phyloP scores from a whole-genome alignment of 2,113 vertebrate genomes.

The Albula goreensis region DNA sequence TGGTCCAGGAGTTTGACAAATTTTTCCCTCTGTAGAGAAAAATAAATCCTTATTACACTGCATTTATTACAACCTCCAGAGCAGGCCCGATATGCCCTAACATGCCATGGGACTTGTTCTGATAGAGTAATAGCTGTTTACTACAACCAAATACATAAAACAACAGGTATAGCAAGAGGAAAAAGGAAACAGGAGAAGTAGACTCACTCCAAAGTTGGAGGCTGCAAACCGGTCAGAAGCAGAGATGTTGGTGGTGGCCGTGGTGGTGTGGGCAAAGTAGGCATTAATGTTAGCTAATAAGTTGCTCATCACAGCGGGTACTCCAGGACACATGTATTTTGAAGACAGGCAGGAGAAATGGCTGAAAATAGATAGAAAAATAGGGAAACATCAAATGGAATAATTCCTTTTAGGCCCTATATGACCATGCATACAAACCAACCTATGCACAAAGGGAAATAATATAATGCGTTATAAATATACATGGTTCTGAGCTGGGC shows the following conservation, averaged over 20 bases:
- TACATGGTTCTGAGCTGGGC: background rate
- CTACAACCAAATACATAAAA: background rate
- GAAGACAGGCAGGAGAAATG: conserved; percentile 97
- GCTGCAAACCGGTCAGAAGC: conserved; percentile 95
- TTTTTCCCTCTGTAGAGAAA: conserved; percentile 87
- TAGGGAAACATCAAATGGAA: background rate
- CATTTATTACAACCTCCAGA: background rate
- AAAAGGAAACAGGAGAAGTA: no score
- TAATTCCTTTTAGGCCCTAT: background rate
- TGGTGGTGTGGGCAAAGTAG: conserved; percentile 94
- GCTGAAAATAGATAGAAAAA: conserved; percentile 63
- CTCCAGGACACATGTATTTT: conserved; percentile 96
- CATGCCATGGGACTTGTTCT: no score
- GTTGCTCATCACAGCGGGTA: conserved; percentile 96
- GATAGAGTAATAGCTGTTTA: no score
- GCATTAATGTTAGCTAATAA: conserved; percentile 96
- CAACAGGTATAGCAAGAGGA: background rate
- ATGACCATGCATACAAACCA: background rate
- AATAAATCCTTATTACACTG: conserved; percentile 9
- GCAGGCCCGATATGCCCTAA: background rate
- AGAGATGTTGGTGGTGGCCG: conserved; percentile 90
- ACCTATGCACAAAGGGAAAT: background rate
- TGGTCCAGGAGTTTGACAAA: conserved; percentile 98
- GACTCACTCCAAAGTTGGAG: conserved; percentile 94
- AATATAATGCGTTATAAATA: background rate